Base-by-base conservation (phyloP, 2,888 invertebrate genomes). In the Himalopsyche japonica region DNA sequence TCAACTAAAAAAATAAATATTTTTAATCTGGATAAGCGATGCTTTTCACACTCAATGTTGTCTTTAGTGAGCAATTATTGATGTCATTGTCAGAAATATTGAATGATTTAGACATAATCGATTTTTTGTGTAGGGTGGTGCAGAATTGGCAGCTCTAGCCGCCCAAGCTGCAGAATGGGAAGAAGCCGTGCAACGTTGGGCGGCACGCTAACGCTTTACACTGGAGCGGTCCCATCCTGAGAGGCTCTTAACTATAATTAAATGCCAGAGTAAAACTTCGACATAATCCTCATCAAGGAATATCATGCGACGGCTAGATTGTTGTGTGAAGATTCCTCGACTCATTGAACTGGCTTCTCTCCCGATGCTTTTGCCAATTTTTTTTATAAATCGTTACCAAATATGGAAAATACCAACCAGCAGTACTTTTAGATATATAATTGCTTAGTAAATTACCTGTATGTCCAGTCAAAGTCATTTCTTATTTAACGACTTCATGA, bases 121-220 rank as follows among this genome's bases (percentile, higher is more conserved):
- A 12, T 24, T 15, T 15, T 57, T 57, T 76, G 27, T 76, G 4
- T 27, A 87, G 87, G 87, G 87, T n/a, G 87, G 87, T 6, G 86
- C 87, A 8, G 87, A 87, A 64, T 43, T 87, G 77, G 87, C 87
- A 27, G 87, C 87, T 32, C 77, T 87, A 8, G 87, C 87, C n/a
- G 87, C 87, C 0, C 87, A 87, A 37, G 87, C 87, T 4, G 87
- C 87, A 7, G 87, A 87, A 57, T 87, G 87, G 87, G 87, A 87
- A 79, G 87, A 87, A 79, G 87, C 87, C n/a, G 87, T 87, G 20
- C 87, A 87, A 79, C 79, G 86, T 6, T 87, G 87, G 87, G 84
- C 86, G n/a, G 83, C 87, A 1, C 86, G 86, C 86, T 87, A 86
- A 81, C 86, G 27, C 79, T 27, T n/a, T 48, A 27, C 79, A n/a